Base-by-base conservation (phyloP, 2,113 vertebrate genomes). In the Petaurus breviceps region DNA sequence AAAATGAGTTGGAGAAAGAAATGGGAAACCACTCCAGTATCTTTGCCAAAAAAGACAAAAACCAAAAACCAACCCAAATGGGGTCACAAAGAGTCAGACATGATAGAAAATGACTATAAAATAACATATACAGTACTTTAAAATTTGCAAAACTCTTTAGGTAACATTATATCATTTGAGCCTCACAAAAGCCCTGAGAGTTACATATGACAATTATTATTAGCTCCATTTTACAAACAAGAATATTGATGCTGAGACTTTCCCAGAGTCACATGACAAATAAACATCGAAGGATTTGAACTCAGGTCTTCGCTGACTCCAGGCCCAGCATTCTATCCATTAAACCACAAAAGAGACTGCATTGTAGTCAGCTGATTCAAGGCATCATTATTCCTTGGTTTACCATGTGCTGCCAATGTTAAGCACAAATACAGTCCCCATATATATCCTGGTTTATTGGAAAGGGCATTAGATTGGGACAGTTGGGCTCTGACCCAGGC, bases 381-480 rank as follows among this genome's bases (percentile, higher is more conserved):
- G 53, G 37, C 16, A 91, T 22, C 46, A 54, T 89, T 92, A n/a
- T 51, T 92, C 68, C 92, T 96, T 89, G 95, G 11, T 37, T 91
- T 91, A 55, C 25, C 89, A 31, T 23, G 4, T 91, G 24, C 26
- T 94, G 37, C 3, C 22, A 95, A 46, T 92, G 16, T 89, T 90
- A 89, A 93, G 92, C 49, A 77, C 50, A 90, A 94, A 50, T 84
- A n/a, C n/a, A 84, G 37, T 84, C 14, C 4, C 14, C 94, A 51
- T 89, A 93, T 24, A 47, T 51, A 25, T 51, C 23, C 84, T 43
- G 89, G 46, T 55, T 92, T 89, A 92, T 25, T 54, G 93, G 23
- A 95, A 51, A 93, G 22, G 16, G 25, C 51, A 43, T 43, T n/a
- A 89, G 49, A 94, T 61, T 28, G 77, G 89, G 24, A 61, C 25